phyloP scores from a whole-genome alignment of 2,797 vertebrate species.

The Gymnothorax reevesii region DNA sequence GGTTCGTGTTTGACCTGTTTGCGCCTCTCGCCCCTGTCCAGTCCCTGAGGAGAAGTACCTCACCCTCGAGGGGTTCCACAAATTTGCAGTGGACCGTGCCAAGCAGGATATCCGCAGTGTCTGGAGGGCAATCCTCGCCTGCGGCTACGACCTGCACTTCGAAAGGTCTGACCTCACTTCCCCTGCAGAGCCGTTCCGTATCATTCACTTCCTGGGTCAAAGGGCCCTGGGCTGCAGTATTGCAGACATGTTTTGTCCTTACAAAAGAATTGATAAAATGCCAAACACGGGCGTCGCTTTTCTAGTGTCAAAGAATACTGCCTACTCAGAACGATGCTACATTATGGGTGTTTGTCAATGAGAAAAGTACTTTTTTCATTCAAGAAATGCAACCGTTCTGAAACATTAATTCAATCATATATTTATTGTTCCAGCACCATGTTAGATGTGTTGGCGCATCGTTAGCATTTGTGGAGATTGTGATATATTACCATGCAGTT shows the following conservation, averaged over 20 bases:
- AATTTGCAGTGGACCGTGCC: slow-evolving; percentile 90
- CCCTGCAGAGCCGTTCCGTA: background rate
- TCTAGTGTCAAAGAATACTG: background rate
- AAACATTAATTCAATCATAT: too few relatives aligned
- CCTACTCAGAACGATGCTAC: background rate
- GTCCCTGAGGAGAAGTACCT: slow-evolving; percentile 94
- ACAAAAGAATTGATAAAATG: background rate
- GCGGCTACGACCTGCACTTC: slow-evolving; percentile 96
- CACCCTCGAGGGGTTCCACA: slow-evolving; percentile 95
- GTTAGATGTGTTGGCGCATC: too few relatives aligned
- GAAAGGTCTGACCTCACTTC: slow-evolving; percentile 79
- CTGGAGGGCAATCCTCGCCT: slow-evolving; percentile 94
- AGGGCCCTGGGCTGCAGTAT: background rate
- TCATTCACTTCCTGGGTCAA: background rate
- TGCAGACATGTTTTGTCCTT: background rate
- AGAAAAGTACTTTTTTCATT: too few relatives aligned
- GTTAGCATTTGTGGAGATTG: too few relatives aligned
- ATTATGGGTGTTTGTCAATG: too few relatives aligned
- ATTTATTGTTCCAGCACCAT: too few relatives aligned
- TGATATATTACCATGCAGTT: too few relatives aligned
- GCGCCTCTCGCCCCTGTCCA: slow-evolving; percentile 48
- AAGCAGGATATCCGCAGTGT: slow-evolving; percentile 97
- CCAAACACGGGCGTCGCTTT: background rate
- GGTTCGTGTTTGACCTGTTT: background rate
- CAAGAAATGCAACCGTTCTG: too few relatives aligned